Base-by-base conservation (phyloP, 2,888 invertebrate genomes). In the Drosophila crucigera region DNA sequence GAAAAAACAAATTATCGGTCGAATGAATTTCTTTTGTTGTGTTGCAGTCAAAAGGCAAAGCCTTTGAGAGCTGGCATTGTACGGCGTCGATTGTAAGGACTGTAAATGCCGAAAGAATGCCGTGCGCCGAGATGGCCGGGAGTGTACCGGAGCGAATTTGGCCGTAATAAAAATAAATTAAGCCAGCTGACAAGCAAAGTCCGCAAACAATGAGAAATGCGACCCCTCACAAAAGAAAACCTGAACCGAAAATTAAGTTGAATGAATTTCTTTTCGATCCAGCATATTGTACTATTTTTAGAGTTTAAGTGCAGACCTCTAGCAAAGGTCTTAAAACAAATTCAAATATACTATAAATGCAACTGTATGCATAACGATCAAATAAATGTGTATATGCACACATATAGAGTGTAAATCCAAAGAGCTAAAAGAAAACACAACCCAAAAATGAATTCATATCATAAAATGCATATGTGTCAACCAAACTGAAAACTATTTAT, bases 81-180 rank as follows among this genome's bases (percentile, higher is more conserved):
- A 75, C 68, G 76, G 73, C 83, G 86, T 73, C 78, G 73, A 67
- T 67, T 76, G 72, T 62, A 63, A 59, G 75, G 86, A 85, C 74
- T 68, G 65, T 68, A 63, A 69, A 65, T 73, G 66, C 66, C 65
- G 67, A 65, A 64, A 50, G 16, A 70, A 60, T 58, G 69, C 47
- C 67, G 80, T 30, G 28, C 55, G 64, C 73, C 73, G 76, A 78
- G 70, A 80, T 73, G 78, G 76, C 66, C 75, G 68, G 56, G 53
- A 65, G 56, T 53, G 68, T 68, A 69, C 72, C 58, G 77, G 68
- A 69, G 66, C 61, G 73, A 71, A 71, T 78, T 73, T 71, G 73
- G 73, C 75, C 69, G 77, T 86, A 89, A 86, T 85, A 86, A 81
- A 83, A 86, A 89, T 79, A 79, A 84, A 85, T 86, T 73, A 86